phyloP scores from a whole-genome alignment of 2,113 vertebrate species.

The Cromileptes altivelis region DNA sequence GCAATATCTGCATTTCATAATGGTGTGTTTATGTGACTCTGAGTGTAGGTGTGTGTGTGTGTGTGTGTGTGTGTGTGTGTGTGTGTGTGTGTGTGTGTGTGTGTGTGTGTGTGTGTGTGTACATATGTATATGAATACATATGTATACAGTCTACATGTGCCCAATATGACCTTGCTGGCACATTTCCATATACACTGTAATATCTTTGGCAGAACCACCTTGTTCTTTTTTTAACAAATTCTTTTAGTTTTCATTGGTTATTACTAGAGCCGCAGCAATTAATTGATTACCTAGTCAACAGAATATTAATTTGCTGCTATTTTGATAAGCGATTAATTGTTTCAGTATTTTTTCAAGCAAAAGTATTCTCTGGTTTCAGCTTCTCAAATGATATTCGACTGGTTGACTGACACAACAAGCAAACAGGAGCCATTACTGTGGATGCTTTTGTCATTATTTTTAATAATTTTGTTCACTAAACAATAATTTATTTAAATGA shows the following conservation, averaged over 20 bases:
- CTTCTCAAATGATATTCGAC: neutral
- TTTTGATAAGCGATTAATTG: neutral
- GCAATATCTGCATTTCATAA: conserved; percentile 34
- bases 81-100: neutral
- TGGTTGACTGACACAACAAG: neutral
- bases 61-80: too few species aligned
- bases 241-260: neutral
- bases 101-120: neutral
- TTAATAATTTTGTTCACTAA: too few species aligned
- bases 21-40: neutral
- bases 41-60: neutral
- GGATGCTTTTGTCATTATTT: too few species aligned
- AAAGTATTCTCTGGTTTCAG: neutral
- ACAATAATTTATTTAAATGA: too few species aligned
- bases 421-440: neutral
- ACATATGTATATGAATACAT: neutral
- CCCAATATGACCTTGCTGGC: neutral
- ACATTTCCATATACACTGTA: neutral
- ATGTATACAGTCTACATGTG: neutral
- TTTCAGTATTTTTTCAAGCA: neutral
- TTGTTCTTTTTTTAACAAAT: too few species aligned
- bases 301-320: neutral
- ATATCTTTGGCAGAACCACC: neutral
- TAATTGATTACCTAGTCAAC: neutral
- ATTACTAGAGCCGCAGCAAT: neutral